Conservation (phyloP, 2,888 invertebrate genomes). For the Stenolophus ochropezus region DNA sequence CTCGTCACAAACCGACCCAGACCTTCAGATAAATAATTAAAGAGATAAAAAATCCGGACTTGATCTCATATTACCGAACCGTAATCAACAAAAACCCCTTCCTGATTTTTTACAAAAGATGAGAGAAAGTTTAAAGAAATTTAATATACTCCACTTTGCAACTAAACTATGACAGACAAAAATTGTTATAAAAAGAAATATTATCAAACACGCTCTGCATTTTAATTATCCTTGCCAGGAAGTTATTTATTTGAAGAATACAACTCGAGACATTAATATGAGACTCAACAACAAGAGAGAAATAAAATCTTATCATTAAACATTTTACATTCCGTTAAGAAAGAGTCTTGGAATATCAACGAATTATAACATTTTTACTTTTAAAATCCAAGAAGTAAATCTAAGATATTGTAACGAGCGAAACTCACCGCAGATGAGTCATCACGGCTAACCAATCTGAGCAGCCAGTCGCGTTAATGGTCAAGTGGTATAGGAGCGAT, state of each 20-base stretch:
- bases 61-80: neutral
- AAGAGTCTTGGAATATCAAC: too few relatives aligned
- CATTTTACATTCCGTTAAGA: too few relatives aligned
- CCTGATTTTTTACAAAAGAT: neutral
- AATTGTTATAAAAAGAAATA: neutral
- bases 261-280: neutral
- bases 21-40: neutral
- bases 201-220: neutral
- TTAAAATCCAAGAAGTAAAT: too few relatives aligned
- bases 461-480: too few relatives aligned
- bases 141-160: neutral
- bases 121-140: neutral
- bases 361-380: too few relatives aligned
- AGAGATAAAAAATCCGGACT: neutral
- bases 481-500: too few relatives aligned
- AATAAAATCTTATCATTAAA: neutral
- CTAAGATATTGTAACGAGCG: too few relatives aligned
- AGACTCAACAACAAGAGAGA: neutral
- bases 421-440: too few relatives aligned
- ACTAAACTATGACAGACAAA: neutral
- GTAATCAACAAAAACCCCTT: neutral
- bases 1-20: neutral
- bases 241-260: neutral
- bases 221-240: neutral
- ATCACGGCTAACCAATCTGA: too few relatives aligned